Evolutionary conservation across 2,888 invertebrate genomes (phyloP), one percentile per base, ranked within the genome.

Genomic region (Drosophila mettleri): DNA sequence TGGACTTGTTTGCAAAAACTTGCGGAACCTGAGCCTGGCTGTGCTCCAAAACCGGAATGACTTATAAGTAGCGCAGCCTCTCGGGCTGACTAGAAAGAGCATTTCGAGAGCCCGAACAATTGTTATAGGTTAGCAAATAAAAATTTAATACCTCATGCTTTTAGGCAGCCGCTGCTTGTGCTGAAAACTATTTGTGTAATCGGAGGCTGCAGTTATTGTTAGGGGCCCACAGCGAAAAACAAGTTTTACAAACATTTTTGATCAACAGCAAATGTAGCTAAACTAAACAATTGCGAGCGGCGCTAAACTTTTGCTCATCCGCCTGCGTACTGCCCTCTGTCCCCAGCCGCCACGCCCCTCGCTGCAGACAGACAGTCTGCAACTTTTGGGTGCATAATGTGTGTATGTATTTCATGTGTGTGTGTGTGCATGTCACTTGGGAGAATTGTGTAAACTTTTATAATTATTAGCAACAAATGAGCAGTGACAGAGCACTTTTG

Each of bases 381-480:
- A 60, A 69, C 70, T 74, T 65, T 51, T 52, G 55, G 55, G 36
- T 68, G 51, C 61, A 57, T 52, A 24, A 54, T 60, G 10, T 59
- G 53, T 34, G 36, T 39, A 20, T 24, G 38, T 51, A 22, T n/a
- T n/a, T n/a, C n/a, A n/a, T n/a, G n/a, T n/a, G n/a, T n/a, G n/a
- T 22, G 45, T 55, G 38, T 72, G 69, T 58, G 69, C 58, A 59
- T 74, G 75, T 69, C 78, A 75, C 81, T 73, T 68, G 63, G 71
- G 82, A 27, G 83, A 74, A 72, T 72, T 85, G 74, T 69, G 62
- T 74, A 83, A 86, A 87, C 83, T 87, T 86, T 86, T 86, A 87
- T 86, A 86, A 86, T 86, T 86, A 86, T 86, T 86, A 86, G 80
- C 86, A 86, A 86, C 83, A 85, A 87, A 86, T 87, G 85, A 86